A percentile compares a stretch with the other conserved stretches of the same genome.
These are phyloP conservation scores for Eilema griseolum DNA, from an alignment of 2,888 invertebrate genomes.

Conservation along the genomic window DNA sequence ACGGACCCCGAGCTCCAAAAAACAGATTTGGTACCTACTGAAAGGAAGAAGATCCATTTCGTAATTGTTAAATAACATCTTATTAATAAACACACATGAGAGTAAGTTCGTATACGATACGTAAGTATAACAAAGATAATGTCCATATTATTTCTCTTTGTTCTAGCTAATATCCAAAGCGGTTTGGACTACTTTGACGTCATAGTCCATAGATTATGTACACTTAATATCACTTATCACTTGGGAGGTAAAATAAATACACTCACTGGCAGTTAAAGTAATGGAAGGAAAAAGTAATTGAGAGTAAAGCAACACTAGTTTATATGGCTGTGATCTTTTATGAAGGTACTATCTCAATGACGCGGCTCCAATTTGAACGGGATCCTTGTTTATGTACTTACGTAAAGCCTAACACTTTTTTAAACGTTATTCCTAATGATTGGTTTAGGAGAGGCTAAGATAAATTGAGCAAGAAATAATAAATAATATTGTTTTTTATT, in stretches of 20 bases:
- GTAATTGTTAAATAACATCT: no score
- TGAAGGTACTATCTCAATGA: conserved; percentile 1
- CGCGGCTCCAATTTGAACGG: neutral
- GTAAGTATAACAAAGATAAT: no score
- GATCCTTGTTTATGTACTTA: neutral
- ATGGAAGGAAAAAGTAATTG: conserved; percentile 1
- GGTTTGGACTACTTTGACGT: no score
- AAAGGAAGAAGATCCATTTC: no score
- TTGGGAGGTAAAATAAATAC: neutral
- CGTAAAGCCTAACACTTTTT: neutral
- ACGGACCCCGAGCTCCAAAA: no score
- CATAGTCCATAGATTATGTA: neutral
- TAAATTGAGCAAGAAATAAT: neutral
- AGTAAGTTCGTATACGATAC: no score
- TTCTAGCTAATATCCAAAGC: neutral
- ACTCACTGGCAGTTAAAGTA: neutral
- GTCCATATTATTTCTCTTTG: no score
- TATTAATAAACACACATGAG: no score
- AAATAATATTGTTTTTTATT: neutral
- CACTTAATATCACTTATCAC: neutral
- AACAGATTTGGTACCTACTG: no score
- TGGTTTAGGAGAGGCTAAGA: neutral
- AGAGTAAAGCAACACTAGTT: neutral
- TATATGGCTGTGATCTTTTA: neutral
- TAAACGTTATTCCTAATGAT: neutral